Conservation (phyloP, 2,113 vertebrate genomes). For the Nothoprocta perdicaria region DNA sequence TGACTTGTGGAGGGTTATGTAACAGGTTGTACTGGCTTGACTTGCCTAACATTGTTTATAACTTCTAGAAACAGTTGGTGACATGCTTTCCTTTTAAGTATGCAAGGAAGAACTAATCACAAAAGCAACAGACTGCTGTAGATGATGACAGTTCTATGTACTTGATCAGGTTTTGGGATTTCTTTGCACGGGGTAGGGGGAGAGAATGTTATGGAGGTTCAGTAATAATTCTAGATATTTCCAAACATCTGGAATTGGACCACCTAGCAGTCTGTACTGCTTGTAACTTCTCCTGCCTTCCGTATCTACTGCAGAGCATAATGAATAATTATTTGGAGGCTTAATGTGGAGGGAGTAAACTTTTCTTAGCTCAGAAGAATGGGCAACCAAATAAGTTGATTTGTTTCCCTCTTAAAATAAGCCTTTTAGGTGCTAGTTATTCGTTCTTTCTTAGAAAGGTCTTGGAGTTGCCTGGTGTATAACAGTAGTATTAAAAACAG, state of each 20-base stretch:
- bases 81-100: accelerated
- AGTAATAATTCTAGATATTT: not conserved
- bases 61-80: not conserved
- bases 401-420: accelerated
- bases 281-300: not conserved
- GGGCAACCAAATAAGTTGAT: not conserved
- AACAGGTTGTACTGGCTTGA: not conserved
- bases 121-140: not conserved
- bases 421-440: not conserved
- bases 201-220: not conserved
- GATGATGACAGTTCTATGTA: accelerated
- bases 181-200: accelerated
- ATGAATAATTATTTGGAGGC: not conserved
- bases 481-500: not conserved
- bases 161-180: not conserved
- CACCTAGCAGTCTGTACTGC: not conserved
- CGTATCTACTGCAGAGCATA: not conserved
- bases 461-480: not conserved
- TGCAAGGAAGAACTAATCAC: not conserved
- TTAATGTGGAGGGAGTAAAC: too few relatives aligned
- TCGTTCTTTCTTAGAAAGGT: not conserved
- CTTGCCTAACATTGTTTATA: not conserved
- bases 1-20: not conserved
- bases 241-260: not conserved
- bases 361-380: not conserved